phyloP scores from a whole-genome alignment of 2,797 vertebrate genomes.

The Arrhamphus sclerolepis region DNA sequence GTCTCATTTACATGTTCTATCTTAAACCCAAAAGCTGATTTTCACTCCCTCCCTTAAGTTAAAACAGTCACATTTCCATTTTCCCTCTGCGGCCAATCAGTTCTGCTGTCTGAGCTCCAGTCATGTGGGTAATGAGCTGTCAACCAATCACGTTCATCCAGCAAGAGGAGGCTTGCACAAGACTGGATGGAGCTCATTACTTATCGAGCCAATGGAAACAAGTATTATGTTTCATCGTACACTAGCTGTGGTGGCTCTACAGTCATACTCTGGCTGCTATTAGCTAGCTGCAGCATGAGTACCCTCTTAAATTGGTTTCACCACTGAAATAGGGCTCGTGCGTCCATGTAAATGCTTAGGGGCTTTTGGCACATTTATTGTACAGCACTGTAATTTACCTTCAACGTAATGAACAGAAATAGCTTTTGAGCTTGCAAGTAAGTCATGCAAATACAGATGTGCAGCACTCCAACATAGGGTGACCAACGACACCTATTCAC shows the following conservation, averaged over 20 bases:
- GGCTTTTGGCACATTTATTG: no score
- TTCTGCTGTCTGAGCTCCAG: slow-evolving; percentile 59
- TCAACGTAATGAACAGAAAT: no score
- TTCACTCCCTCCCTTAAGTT: slow-evolving; percentile 42
- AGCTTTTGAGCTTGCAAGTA: no score
- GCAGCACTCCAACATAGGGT: no score
- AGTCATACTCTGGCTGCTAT: not conserved
- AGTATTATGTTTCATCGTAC: not conserved
- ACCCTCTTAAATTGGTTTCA: no score
- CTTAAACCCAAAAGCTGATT: slow-evolving; percentile 52
- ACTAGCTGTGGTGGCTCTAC: slow-evolving; percentile 5
- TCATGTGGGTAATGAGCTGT: slow-evolving; percentile 60
- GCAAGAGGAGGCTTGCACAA: not conserved
- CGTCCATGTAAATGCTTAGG: no score
- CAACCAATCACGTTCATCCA: slow-evolving; percentile 51
- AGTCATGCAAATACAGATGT: no score
- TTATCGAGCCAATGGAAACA: slow-evolving; percentile 46
- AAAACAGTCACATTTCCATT: slow-evolving; percentile 25
- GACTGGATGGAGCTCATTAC: slow-evolving; percentile 36
- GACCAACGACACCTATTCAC: no score
- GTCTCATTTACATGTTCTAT: slow-evolving; percentile 64
- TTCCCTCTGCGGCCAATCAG: slow-evolving; percentile 54
- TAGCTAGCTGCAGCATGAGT: no score
- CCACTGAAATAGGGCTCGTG: no score
- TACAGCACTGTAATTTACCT: no score